Conservation (phyloP, 1,140 invertebrate genomes). For the Phocides pigmalion region DNA sequence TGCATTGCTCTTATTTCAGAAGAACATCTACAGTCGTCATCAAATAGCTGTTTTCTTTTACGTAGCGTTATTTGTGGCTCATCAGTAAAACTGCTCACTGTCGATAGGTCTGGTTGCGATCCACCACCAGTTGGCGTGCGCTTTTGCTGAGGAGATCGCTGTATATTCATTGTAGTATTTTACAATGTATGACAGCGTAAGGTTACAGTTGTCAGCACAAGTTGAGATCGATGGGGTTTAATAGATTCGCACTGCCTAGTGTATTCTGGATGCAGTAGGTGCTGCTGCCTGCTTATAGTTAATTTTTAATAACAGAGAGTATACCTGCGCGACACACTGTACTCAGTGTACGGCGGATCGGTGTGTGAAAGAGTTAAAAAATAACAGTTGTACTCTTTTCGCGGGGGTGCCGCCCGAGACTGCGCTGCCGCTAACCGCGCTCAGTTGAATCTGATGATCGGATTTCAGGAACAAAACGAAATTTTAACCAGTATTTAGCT, state of each 20-base stretch:
- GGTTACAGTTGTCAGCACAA: too few species aligned
- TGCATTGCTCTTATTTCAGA: conserved; percentile 25
- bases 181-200: too few species aligned
- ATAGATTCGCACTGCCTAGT: too few species aligned
- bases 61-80: conserved; percentile 21
- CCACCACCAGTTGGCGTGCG: conserved; percentile 15
- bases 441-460: background rate
- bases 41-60: conserved; percentile 24
- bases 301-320: background rate
- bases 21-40: conserved; percentile 15
- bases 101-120: conserved; percentile 36
- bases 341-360: conserved; percentile 2
- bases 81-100: background rate
- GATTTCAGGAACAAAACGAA: background rate
- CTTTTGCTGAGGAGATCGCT: background rate
- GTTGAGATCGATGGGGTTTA: too few species aligned
- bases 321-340: background rate
- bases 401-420: background rate
- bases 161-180: background rate
- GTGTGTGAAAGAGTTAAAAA: conserved; percentile 3
- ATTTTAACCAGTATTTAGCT: background rate
- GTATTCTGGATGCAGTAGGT: too few species aligned
- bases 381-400: background rate
- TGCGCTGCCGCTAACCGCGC: background rate
- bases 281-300: too few species aligned